Conservation (phyloP, 2,797 vertebrate species). For the Hyperoplus immaculatus region DNA sequence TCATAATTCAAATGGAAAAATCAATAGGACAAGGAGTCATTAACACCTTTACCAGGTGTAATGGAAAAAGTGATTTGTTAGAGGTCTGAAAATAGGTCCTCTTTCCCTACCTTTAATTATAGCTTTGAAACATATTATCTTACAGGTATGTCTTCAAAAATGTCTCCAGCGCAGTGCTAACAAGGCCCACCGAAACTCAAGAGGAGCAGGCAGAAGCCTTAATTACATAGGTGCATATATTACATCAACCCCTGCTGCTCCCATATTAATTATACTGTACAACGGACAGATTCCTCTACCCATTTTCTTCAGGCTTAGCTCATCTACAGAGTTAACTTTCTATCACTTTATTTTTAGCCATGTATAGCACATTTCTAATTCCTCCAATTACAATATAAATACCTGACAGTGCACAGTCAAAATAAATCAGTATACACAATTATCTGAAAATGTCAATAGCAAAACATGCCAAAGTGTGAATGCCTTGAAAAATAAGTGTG, state of each 20-base stretch:
- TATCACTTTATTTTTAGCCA: conserved; percentile 59
- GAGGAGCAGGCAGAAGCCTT: conserved; percentile 75
- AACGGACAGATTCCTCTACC: conserved; percentile 65
- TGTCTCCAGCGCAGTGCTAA: conserved; percentile 78
- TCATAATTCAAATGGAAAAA: conserved; percentile 86
- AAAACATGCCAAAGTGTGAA: conserved; percentile 32
- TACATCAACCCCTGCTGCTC: conserved; percentile 75
- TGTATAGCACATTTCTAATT: conserved; percentile 67
- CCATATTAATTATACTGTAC: conserved; percentile 79
- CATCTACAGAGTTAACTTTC: conserved; percentile 81
- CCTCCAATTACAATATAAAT: conserved; percentile 65
- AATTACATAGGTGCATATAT: conserved; percentile 84
- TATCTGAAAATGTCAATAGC: conserved; percentile 14
- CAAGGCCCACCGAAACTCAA: conserved; percentile 77
- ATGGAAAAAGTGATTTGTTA: conserved; percentile 88
- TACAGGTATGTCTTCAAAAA: conserved; percentile 82
- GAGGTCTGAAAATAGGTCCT: conserved; percentile 85
- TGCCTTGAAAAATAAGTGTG: conserved; percentile 2
- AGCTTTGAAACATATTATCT: conserved; percentile 87
- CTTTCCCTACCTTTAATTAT: conserved; percentile 85
- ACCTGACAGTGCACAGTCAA: conserved; percentile 19
- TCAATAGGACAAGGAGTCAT: conserved; percentile 86
- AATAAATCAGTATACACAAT: conserved; percentile 29
- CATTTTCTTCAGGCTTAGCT: conserved; percentile 61
- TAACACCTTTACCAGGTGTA: conserved; percentile 88